These are phyloP conservation scores for Andrena camellia DNA, from an alignment of 2,888 invertebrate genomes.

Conservation along the genomic window DNA sequence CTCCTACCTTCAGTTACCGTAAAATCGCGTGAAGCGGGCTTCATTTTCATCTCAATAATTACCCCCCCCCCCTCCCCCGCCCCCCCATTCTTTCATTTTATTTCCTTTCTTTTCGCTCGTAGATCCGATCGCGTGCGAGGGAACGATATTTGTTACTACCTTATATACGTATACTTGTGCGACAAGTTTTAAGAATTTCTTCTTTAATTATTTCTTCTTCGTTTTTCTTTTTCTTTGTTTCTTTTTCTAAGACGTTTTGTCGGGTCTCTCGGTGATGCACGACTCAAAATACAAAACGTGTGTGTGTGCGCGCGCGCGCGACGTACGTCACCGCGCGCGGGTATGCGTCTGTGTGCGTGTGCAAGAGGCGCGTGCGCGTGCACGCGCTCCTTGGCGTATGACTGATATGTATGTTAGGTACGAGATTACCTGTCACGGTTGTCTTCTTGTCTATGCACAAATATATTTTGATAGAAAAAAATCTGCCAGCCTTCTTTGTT, in stretches of 20 bases:
- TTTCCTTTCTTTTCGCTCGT: slow-evolving; percentile 39
- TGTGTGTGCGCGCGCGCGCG: slow-evolving; percentile 41
- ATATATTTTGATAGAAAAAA: slow-evolving; percentile 85
- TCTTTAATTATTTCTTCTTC: slow-evolving; percentile 12
- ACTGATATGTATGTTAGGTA: slow-evolving; percentile 77
- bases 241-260: slow-evolving; percentile 50
- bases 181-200: slow-evolving; percentile 43
- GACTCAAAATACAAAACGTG: slow-evolving; percentile 47
- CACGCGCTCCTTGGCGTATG: slow-evolving; percentile 72
- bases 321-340: slow-evolving; percentile 26
- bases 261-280: slow-evolving; percentile 66
- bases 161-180: slow-evolving; percentile 53
- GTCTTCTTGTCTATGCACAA: slow-evolving; percentile 84
- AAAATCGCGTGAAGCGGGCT: slow-evolving; percentile 72
- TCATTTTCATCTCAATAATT: slow-evolving; percentile 56
- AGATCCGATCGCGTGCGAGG: slow-evolving; percentile 58
- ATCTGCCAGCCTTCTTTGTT: slow-evolving; percentile 30
- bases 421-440: slow-evolving; percentile 81
- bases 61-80: background rate
- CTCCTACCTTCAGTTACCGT: slow-evolving; percentile 68
- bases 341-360: slow-evolving; percentile 13
- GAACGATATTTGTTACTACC: slow-evolving; percentile 61
- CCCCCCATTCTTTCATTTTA: slow-evolving; percentile 8
- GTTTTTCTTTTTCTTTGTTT: background rate
- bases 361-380: slow-evolving; percentile 46